A percentile compares a stretch with the other conserved stretches of the same genome.
Conservation (phyloP, 2,797 vertebrate species). For the Melanotaenia nigrans region DNA sequence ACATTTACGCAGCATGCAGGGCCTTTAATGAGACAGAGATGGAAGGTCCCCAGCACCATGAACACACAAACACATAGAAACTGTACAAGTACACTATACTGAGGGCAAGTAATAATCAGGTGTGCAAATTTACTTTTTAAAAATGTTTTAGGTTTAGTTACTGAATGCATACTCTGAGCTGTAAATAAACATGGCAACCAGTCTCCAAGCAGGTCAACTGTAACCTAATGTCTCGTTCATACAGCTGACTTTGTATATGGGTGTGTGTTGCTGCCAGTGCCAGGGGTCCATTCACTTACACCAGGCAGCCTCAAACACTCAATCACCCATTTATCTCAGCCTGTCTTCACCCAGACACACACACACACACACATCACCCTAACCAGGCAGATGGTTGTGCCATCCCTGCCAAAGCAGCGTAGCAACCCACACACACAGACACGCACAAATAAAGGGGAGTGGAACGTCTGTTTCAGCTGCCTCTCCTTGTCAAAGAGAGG, state of each 20-base stretch:
- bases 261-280: constrained; percentile 52
- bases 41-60: neutral
- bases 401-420: constrained; percentile 56
- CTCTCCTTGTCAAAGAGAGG: constrained; percentile 68
- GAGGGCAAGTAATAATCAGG: too few species aligned
- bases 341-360: constrained; percentile 62
- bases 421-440: constrained; percentile 48
- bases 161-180: neutral
- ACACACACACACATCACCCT: constrained; percentile 37
- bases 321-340: constrained; percentile 76
- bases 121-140: too few species aligned
- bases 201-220: constrained; percentile 81
- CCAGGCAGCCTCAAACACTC: constrained; percentile 65
- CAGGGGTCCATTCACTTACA: constrained; percentile 73
- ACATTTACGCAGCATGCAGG: constrained; percentile 39
- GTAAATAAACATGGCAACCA: constrained; percentile 60
- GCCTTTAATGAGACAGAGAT: constrained; percentile 37
- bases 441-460: constrained; percentile 72
- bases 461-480: constrained; percentile 77
- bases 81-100: neutral
- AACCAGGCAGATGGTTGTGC: constrained; percentile 60
- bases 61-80: neutral
- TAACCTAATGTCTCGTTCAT: constrained; percentile 75
- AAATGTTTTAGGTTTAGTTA: too few species aligned
- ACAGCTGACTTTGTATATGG: constrained; percentile 70